Evolutionary conservation across 2,797 vertebrate genomes (phyloP).

Genomic region (Aldrovandia affinis): DNA sequence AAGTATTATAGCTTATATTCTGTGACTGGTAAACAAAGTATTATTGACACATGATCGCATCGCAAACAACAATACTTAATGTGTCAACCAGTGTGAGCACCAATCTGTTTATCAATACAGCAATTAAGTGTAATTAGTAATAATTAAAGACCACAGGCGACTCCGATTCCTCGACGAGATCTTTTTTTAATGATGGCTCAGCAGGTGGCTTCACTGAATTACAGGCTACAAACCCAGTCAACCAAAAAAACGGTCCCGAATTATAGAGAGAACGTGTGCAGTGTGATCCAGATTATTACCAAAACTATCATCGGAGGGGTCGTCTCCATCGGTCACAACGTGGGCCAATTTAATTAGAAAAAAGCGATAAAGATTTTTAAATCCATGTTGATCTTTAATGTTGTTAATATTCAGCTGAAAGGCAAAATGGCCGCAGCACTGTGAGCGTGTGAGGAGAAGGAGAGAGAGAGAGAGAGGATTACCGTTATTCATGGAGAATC

Average conservation of each 20-base stretch:
- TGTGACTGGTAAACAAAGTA: too few species aligned
- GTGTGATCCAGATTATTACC: not conserved
- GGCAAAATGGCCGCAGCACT: not conserved
- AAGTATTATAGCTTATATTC: too few species aligned
- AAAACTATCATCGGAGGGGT: not conserved
- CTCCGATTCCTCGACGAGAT: not conserved
- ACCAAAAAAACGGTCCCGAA: not conserved
- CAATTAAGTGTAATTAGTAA: not conserved
- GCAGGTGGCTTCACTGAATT: not conserved
- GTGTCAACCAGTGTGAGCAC: not conserved
- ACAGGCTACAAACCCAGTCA: not conserved
- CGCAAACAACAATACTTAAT: not conserved
- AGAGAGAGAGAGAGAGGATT: conserved; percentile 41
- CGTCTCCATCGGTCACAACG: not conserved
- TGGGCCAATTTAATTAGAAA: not conserved
- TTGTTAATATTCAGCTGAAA: not conserved
- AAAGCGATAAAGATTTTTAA: not conserved
- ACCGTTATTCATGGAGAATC: conserved; percentile 71
- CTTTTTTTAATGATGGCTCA: not conserved
- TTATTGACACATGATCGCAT: not conserved
- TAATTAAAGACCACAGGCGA: not conserved
- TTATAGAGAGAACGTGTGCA: not conserved
- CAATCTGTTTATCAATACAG: not conserved
- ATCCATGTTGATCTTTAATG: too few species aligned
- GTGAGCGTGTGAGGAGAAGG: not conserved